Base-by-base conservation (phyloP, 2,797 vertebrate genomes). In the Spinus pinus region DNA sequence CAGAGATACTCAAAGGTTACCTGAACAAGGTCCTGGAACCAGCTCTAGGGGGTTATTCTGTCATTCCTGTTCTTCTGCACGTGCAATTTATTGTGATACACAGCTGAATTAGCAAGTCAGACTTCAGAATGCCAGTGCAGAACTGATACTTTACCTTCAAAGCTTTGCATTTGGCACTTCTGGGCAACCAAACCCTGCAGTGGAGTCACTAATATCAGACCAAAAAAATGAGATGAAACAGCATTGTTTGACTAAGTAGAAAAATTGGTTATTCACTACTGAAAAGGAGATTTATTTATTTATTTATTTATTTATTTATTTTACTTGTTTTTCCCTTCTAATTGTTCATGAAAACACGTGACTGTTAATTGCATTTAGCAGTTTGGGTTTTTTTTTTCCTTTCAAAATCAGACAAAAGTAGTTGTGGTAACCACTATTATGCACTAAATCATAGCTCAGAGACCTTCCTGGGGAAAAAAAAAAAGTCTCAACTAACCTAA, bases 301-400 rank as follows among this genome's bases (percentile, higher is more conserved):
- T 8, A 23, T 1, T 14, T 5, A 25, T 35, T 6, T 37, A 25
- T 35, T 7, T 37, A 28, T 56, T 54, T 53, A 27, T 49, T 51
- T 3, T 10, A 16, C 46, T 44, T 25, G 15, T 12, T 5, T 39
- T 84, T 31, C 31, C 24, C 17, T 70, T 7, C 24, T 57, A 70
- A 35, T 42, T 56, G 11, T 23, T 70, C 15, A n/a, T 24, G 1
- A 79, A 75, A 79, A 86, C 22, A 53, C 14, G 7, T 15, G 30
- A n/a, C 19, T 51, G 14, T 39, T 70, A 77, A 56, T 47, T 78
- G 24, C 25, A 82, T 49, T 87, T 62, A 77, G 14, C 16, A 25
- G 3, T 18, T 47, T 12, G 2, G 2, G 3, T 11, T 1, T 5
- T 10, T 18, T 51, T 2, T 65, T 44, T 21, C 2, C 21, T 56